A percentile compares a stretch with the other conserved stretches of the same genome.
These are phyloP conservation scores for Brachyptera putata DNA, from an alignment of 2,888 invertebrate genomes.

Conservation along the genomic window DNA sequence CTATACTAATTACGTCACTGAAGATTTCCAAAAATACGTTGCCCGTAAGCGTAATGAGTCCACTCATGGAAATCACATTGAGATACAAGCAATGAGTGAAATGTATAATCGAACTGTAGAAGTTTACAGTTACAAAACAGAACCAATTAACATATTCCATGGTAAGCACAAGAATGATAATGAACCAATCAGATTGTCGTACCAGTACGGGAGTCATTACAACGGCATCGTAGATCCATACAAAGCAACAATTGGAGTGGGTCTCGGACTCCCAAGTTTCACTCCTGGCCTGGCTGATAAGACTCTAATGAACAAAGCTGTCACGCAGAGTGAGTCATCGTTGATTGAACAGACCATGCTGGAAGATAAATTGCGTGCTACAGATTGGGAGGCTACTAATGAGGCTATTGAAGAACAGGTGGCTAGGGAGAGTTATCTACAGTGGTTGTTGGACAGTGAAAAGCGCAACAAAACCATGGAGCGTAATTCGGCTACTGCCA, in stretches of 20 bases:
- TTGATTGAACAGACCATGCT: constrained; percentile 86
- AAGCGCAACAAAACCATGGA: constrained; percentile 43
- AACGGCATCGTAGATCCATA: constrained; percentile 84
- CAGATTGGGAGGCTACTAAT: constrained; percentile 89
- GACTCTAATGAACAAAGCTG: constrained; percentile 67
- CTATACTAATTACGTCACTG: constrained; percentile 83
- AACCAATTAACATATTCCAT: constrained; percentile 84
- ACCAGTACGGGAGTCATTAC: constrained; percentile 82
- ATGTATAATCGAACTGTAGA: constrained; percentile 84
- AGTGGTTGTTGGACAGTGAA: constrained; percentile 68
- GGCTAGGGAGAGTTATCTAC: constrained; percentile 77
- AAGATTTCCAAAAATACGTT: constrained; percentile 80
- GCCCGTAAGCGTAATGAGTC: constrained; percentile 71
- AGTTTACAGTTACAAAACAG: constrained; percentile 76
- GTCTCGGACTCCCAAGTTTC: constrained; percentile 75
- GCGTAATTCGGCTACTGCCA: constrained; percentile 23
- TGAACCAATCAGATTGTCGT: constrained; percentile 76
- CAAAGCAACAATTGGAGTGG: constrained; percentile 76
- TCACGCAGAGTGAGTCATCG: constrained; percentile 70
- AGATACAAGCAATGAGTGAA: constrained; percentile 87
- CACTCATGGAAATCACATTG: constrained; percentile 86
- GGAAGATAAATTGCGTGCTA: constrained; percentile 81
- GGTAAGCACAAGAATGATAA: constrained; percentile 69
- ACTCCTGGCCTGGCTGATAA: constrained; percentile 70
- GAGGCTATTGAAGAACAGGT: constrained; percentile 87